These are phyloP conservation scores for Tortricodes alternella DNA, from an alignment of 2,888 invertebrate species.

Conservation along the genomic window DNA sequence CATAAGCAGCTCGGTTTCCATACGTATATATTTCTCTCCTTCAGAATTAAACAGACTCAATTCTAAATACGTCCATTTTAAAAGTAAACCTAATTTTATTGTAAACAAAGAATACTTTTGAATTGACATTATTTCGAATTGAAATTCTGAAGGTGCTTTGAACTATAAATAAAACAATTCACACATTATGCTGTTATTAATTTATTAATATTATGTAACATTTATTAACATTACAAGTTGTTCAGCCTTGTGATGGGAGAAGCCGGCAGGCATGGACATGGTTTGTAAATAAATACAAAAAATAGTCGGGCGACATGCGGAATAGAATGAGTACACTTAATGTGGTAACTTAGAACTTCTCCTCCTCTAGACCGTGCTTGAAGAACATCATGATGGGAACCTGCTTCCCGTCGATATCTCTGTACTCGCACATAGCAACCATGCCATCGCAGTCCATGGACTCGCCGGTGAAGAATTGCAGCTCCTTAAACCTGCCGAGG, in stretches of 20 bases:
- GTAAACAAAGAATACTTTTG: no score
- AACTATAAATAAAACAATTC: constrained; percentile 35
- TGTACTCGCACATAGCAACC: constrained; percentile 96
- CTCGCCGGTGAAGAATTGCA: constrained; percentile 96
- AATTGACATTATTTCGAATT: no score
- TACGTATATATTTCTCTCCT: no score
- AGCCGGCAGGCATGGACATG: constrained; percentile 69
- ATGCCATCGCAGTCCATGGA: constrained; percentile 97
- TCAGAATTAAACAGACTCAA: no score
- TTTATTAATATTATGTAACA: constrained; percentile 71
- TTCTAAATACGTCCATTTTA: no score
- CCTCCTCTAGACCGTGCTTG: constrained; percentile 97
- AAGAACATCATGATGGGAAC: constrained; percentile 97
- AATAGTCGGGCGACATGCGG: constrained; percentile 61
- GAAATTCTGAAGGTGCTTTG: no score
- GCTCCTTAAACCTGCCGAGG: constrained; percentile 93
- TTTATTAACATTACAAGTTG: constrained; percentile 71
- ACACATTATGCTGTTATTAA: constrained; percentile 60
- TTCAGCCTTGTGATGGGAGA: constrained; percentile 78
- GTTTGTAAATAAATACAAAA: constrained; percentile 79
- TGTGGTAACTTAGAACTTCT: constrained; percentile 90
- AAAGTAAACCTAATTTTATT: no score
- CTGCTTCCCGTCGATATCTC: constrained; percentile 91
- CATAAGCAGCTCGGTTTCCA: no score
- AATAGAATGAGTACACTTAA: constrained; percentile 66